Base-by-base conservation (phyloP, 2,113 vertebrate genomes). In the Myrmecophaga tridactyla region DNA sequence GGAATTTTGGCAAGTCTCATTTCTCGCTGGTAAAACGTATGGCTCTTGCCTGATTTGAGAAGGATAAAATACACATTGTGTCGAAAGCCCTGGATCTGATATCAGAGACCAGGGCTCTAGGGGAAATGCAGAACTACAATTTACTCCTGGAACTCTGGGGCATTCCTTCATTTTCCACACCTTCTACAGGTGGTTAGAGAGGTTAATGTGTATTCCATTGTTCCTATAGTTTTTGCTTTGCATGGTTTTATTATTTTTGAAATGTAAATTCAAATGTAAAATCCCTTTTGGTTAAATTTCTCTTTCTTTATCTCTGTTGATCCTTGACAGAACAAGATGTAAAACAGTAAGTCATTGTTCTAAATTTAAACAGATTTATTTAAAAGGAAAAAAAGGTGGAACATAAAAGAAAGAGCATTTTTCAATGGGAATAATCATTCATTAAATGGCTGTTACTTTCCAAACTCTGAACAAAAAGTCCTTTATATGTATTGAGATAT, bases 1-100 rank as follows among this genome's bases (percentile, higher is more conserved):
- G 69, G 83, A 87, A 91, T 92, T 81, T 94, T 95, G 90, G 92
- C 78, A 78, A 29, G 29, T 4, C 53, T 93, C 34, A 53, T 60
- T 92, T 92, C 77, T 94, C 39, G 5, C 36, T 86, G 90, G 78
- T 96, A 83, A 78, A 90, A 25, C 10, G 39, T 60, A 34, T 72
- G 75, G 58, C 17, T 85, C 63, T 67, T 60, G 20, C 20, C 65
- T 15, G 11, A 20, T 89, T 80, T 76, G 82, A 86, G 56, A 77
- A 93, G 25, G 25, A 92, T 46, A 60, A 86, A 76, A 88, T 1
- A 67, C 53, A 72, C 53, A 43, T 43, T 39, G 56, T 90, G 46
- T 83, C 41, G 46, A 63, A 83, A 90, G 80, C 9, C 25, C 53
- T 89, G n/a, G 46, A 87, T 92, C 87, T 85, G 80, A 92, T 90